A percentile compares a stretch with the other conserved stretches of the same genome.
Evolutionary conservation across 1,140 invertebrate genomes (phyloP).

Genomic region (Drosophila sulfurigaster): DNA sequence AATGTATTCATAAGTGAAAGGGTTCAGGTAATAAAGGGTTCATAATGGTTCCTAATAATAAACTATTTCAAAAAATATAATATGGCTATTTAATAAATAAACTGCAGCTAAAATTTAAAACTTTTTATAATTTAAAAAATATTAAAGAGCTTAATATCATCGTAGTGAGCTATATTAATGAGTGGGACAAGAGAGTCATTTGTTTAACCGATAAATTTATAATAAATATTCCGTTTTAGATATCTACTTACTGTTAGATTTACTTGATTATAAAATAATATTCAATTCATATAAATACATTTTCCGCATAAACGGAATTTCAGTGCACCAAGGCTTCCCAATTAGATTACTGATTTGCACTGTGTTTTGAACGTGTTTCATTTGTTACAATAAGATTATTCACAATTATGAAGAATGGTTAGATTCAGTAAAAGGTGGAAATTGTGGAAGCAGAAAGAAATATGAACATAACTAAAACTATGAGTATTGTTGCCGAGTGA

Average conservation of each 20-base stretch:
- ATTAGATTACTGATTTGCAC: no score
- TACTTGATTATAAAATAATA: conserved; percentile 5
- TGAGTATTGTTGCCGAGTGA: neutral
- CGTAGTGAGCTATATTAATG: conserved; percentile 6
- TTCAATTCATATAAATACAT: conserved; percentile 39
- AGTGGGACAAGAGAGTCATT: neutral
- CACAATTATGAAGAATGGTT: no score
- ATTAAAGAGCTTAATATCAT: conserved; percentile 1
- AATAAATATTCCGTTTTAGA: conserved; percentile 28
- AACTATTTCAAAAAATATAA: neutral
- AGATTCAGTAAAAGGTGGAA: no score
- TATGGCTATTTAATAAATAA: conserved; percentile 18
- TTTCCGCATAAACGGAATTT: neutral
- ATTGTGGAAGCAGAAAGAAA: neutral
- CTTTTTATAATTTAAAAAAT: conserved; percentile 12
- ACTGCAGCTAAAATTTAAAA: conserved; percentile 3
- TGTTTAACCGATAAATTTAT: conserved; percentile 9
- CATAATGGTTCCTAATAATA: neutral
- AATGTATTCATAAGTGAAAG: conserved; percentile 4
- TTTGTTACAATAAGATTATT: no score
- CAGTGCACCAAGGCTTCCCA: no score
- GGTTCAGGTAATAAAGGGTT: neutral
- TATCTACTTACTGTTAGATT: conserved; percentile 35
- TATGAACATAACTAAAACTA: no score
- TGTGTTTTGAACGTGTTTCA: no score